phyloP scores from a whole-genome alignment of 2,113 vertebrate species.

The Kryptolebias marmoratus region DNA sequence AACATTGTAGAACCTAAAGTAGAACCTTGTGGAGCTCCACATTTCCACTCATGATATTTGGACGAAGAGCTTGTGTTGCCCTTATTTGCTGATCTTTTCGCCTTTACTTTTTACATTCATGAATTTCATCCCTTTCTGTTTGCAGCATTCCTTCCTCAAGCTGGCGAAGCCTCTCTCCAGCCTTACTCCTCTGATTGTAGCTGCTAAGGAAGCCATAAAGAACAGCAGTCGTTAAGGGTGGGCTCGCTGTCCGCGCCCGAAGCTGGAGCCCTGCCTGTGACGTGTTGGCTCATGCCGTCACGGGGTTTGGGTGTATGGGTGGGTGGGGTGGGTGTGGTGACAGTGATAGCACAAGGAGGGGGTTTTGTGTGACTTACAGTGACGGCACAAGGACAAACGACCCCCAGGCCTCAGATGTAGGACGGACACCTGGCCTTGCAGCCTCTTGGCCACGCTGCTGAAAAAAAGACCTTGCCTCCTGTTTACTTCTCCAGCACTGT shows the following conservation, averaged over 20 bases:
- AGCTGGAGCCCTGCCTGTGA: slow-evolving; percentile 58
- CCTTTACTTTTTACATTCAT: background rate
- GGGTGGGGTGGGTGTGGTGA: slow-evolving; percentile 46
- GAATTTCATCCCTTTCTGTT: slow-evolving; percentile 22
- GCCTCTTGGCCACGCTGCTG: slow-evolving; percentile 66
- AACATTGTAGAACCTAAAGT: too few relatives aligned
- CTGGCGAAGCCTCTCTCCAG: slow-evolving; percentile 98
- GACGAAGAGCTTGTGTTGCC: too few relatives aligned
- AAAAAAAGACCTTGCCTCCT: slow-evolving; percentile 63
- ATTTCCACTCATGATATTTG: too few relatives aligned
- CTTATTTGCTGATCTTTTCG: background rate
- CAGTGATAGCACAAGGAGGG: slow-evolving; percentile 56
- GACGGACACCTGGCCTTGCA: slow-evolving; percentile 69
- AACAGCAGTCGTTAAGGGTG: slow-evolving; percentile 94
- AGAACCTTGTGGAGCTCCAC: too few relatives aligned
- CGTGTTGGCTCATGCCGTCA: slow-evolving; percentile 51
- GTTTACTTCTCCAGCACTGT: slow-evolving; percentile 74
- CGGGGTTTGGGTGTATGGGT: slow-evolving; percentile 46
- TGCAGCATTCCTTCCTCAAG: slow-evolving; percentile 98
- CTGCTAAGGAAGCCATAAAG: slow-evolving; percentile 99
- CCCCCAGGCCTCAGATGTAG: slow-evolving; percentile 57
- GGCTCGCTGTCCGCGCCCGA: slow-evolving; percentile 60
- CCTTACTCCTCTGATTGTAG: slow-evolving; percentile 98
- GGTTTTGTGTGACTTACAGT: slow-evolving; percentile 54
- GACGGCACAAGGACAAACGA: slow-evolving; percentile 63